These are phyloP conservation scores for Brachymystax lenok DNA, from an alignment of 2,797 vertebrate genomes.

Conservation along the genomic window DNA sequence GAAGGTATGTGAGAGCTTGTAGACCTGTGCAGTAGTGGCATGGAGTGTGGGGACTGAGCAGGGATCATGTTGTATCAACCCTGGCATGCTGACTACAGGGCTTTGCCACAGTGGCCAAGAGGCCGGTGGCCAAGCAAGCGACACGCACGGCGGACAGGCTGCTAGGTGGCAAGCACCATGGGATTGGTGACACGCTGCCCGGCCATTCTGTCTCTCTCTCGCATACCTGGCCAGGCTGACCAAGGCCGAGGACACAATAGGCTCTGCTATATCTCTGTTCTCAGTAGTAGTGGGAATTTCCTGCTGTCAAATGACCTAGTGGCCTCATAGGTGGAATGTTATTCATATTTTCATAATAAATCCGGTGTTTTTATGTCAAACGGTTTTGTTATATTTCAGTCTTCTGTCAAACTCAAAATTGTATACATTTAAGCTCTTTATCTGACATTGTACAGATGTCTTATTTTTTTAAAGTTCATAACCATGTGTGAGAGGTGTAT, in stretches of 20 bases:
- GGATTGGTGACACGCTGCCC: not conserved
- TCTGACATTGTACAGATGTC: no score
- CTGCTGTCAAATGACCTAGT: no score
- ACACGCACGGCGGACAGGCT: not conserved
- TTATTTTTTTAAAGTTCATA: no score
- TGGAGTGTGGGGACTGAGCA: constrained; percentile 32
- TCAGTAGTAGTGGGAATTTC: not conserved
- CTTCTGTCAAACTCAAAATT: no score
- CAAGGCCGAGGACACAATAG: not conserved
- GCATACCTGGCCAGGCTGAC: not conserved
- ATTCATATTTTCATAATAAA: no score
- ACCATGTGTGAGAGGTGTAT: no score
- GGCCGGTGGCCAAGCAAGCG: constrained; percentile 17
- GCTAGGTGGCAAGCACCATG: constrained; percentile 11
- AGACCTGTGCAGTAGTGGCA: constrained; percentile 32
- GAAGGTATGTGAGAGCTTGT: constrained; percentile 57
- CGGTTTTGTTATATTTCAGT: no score
- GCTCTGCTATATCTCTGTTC: constrained; percentile 4
- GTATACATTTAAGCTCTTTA: no score
- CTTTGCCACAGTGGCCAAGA: constrained; percentile 40
- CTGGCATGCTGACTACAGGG: constrained; percentile 34
- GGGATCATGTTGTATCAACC: constrained; percentile 62
- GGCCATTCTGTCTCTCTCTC: not conserved
- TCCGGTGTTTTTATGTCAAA: no score
- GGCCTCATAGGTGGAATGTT: no score